Percentiles rank a stretch among this genome's conserved stretches.
These are phyloP conservation scores for Myotis vivesi DNA, from an alignment of 2,797 vertebrate species.

Conservation along the genomic window DNA sequence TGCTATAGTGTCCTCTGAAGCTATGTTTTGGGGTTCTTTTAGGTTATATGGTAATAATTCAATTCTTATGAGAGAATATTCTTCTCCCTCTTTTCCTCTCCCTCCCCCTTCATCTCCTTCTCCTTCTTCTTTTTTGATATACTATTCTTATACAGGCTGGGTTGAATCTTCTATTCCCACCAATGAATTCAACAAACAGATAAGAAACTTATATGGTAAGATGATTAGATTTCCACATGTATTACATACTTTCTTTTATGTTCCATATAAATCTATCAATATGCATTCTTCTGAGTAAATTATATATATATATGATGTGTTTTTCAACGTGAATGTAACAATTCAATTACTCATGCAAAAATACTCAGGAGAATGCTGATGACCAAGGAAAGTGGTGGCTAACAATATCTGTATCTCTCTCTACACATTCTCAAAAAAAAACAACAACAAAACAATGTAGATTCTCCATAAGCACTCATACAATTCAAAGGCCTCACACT, in stretches of 20 bases:
- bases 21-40: not conserved
- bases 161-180: not conserved
- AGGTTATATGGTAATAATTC: not conserved
- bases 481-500: not conserved
- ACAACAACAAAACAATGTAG: not conserved
- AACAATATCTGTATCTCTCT: not conserved
- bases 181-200: not conserved
- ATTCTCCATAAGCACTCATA: not conserved
- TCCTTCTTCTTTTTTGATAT: too few species aligned
- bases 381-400: not conserved
- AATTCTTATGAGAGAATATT: not conserved
- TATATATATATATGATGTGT: not conserved
- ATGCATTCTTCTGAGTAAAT: not conserved
- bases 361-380: not conserved
- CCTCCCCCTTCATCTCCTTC: not conserved
- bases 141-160: not conserved
- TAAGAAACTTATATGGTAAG: not conserved
- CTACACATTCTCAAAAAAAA: not conserved
- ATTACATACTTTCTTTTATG: not conserved
- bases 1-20: not conserved
- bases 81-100: accelerated
- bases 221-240: not conserved
- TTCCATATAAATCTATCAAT: not conserved
- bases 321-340: not conserved
- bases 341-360: not conserved